Evolutionary conservation across 2,888 invertebrate species (phyloP).

Genomic region (Apodemia arnacis): DNA sequence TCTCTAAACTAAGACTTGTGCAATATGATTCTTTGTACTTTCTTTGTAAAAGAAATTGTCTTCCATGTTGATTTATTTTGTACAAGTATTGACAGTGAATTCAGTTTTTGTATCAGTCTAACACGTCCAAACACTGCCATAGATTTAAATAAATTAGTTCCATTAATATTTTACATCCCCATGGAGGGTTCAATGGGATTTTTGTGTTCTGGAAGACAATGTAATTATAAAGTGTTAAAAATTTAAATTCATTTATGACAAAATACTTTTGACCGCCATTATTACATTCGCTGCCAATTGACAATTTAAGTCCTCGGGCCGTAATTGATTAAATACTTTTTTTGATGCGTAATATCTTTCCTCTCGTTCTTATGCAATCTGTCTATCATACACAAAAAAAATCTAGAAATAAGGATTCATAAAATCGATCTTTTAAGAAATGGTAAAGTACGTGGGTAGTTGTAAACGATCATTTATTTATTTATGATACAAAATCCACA

Average conservation of each 20-base stretch:
- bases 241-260: conserved; percentile 25
- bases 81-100: conserved; percentile 13
- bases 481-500: no score
- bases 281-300: background rate
- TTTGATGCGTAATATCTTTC: no score
- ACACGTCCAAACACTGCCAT: conserved; percentile 90
- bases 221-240: conserved; percentile 40
- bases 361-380: no score
- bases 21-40: conserved; percentile 62
- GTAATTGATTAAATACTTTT: no score
- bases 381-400: no score
- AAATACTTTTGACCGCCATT: conserved; percentile 13
- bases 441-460: no score
- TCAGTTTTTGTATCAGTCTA: conserved; percentile 58
- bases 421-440: no score
- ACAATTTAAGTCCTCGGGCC: background rate
- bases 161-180: conserved; percentile 45
- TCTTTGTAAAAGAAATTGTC: conserved; percentile 63
- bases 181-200: conserved; percentile 7
- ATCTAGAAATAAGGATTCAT: no score
- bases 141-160: conserved; percentile 89
- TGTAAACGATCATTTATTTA: no score
- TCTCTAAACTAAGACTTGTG: conserved; percentile 46
- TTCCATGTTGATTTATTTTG: conserved; percentile 51
- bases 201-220: conserved; percentile 78